Evolutionary conservation across 2,797 vertebrate species (phyloP), one percentile per base, ranked within the genome.

Genomic region (Falco columbarius): DNA sequence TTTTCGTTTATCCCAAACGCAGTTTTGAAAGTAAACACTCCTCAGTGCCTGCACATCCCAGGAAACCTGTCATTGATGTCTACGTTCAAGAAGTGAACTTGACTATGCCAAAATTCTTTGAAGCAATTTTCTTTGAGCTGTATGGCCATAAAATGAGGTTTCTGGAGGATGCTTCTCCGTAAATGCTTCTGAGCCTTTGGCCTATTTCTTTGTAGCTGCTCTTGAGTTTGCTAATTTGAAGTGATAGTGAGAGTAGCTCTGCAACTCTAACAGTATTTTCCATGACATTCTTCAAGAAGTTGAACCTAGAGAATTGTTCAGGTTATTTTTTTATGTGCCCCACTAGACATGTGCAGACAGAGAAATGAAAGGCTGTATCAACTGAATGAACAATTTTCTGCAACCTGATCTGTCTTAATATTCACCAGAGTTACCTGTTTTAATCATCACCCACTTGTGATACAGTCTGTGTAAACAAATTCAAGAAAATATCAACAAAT

Each of bases 361-460:
- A 15, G 21, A 73, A 90, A 70, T 1, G 23, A 59, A 70, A 93
- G 15, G 10, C 36, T 80, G 7, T 47, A 52, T 34, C 44, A 74
- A 58, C 36, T 68, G 66, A 62, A 38, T 27, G n/a, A 79, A 87
- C 30, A 54, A 7, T 70, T 71, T 85, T 52, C 36, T 3, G 2
- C 67, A 56, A 0, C 34, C 42, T 76, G 36, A 87, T 89, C 67
- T 75, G 52, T 62, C 56, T 93, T 90, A 86, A 87, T 91, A 88
- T 80, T 92, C 94, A 89, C 81, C n/a, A 44, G 76, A 86, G 81
- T 70, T 94, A 70, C 89, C 61, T 70, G 46, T 62, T 91, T 82
- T 90, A 95, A 94, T 97, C 71, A 94, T 82, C 71, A 71, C 36
- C 86, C 94, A 85, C 89, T 95, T 89, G 62, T 24, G 63, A 71